Base-by-base conservation (phyloP, 2,797 vertebrate species). In the Gila robusta region DNA sequence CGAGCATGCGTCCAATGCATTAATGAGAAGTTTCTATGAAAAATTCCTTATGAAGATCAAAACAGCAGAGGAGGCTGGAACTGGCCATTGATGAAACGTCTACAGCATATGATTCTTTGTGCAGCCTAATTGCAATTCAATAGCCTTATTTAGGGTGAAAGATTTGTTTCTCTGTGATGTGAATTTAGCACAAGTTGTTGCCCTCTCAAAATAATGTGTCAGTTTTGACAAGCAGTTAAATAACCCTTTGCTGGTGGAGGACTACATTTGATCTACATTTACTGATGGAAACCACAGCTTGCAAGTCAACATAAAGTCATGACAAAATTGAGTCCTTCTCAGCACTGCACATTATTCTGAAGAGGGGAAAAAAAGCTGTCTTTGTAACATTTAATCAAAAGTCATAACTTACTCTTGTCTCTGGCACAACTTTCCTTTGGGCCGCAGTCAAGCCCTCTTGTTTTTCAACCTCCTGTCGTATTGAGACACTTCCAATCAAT, bases 1-100 rank as follows among this genome's bases (percentile, higher is more conserved):
- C n/a, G 59, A 52, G 69, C 56, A 32, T 6, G 69, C 47, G 35
- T 83, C 47, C 44, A 44, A 10, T 83, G 85, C 73, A 84, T 89
- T 82, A 84, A 89, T 87, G 54, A 78, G 72, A 82, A 32, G 80
- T 64, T 81, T 67, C 82, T n/a, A 76, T 62, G 67, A 47, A 73
- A 79, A 10, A 67, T 67, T 70, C 56, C 64, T 69, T 52, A 37
- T 69, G 6, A 49, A 35, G 64, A 70, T 81, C 44, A 70, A 67
- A 37, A 26, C 44, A 11, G 12, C 44, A 37, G 19, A 47, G 26
- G 26, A 47, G 44, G 28, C 69, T 74, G 54, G 37, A 59, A 83
- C 70, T 59, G 79, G 52, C 54, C 52, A 87, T 87, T 69, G 79
- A 87, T 72, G 64, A 87, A 89, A 89, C 23, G 62, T 86, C 84